Evolutionary conservation across 2,113 vertebrate species (phyloP).

Genomic region (Vulpes lagopus): DNA sequence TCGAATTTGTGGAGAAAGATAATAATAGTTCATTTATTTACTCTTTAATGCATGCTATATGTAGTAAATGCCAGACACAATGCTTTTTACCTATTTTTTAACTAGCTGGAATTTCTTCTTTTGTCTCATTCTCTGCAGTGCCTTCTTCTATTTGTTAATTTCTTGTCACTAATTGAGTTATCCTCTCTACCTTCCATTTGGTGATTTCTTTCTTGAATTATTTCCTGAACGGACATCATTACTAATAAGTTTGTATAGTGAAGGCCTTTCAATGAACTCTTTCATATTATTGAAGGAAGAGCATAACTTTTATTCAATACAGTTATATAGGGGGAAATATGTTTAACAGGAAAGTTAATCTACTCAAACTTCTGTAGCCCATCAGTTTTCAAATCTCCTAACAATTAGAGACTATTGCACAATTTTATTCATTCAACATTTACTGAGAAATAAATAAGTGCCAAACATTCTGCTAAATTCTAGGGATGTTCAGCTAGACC

Average conservation of each 20-base stretch:
- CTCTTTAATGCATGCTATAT: background rate
- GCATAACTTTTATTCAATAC: background rate
- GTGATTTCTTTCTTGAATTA: background rate
- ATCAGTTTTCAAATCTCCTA: background rate
- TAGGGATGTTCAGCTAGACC: background rate
- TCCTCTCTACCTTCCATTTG: background rate
- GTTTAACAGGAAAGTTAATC: background rate
- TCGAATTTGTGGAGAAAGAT: background rate
- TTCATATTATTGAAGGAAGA: background rate
- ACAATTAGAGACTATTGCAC: background rate
- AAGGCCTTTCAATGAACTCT: background rate
- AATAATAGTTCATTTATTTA: background rate
- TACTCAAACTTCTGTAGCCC: background rate
- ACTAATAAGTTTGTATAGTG: background rate
- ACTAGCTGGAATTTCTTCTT: background rate
- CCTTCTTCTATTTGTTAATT: background rate
- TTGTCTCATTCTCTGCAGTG: background rate
- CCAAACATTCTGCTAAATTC: background rate
- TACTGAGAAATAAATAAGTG: background rate
- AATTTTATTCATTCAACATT: conserved; percentile 2
- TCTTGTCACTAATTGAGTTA: background rate
- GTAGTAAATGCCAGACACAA: background rate
- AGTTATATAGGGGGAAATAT: background rate
- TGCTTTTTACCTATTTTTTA: background rate
- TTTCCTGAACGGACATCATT: background rate